Conservation (phyloP, 2,113 vertebrate genomes). For the Acanthisitta chloris region DNA sequence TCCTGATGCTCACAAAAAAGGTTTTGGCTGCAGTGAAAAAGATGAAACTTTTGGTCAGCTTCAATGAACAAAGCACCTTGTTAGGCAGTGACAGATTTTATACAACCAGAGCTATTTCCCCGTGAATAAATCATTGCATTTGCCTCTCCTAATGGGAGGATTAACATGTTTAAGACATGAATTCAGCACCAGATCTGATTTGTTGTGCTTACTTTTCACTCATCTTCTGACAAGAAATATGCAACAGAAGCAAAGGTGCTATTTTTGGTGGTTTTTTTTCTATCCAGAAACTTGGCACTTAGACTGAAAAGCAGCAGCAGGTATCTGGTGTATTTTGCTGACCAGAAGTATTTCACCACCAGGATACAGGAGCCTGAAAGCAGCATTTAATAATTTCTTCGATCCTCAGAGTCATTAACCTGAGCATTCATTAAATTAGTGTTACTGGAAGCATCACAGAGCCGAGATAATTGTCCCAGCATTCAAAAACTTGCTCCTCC, state of each 20-base stretch:
- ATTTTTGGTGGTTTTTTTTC: background rate
- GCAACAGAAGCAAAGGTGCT: background rate
- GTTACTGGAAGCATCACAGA: background rate
- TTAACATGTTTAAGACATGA: background rate
- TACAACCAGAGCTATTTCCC: background rate
- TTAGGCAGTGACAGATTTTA: background rate
- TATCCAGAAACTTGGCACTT: background rate
- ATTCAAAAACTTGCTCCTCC: background rate
- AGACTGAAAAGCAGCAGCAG: background rate
- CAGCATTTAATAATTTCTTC: background rate
- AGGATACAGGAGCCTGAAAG: background rate
- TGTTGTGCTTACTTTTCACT: background rate
- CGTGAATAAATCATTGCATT: background rate
- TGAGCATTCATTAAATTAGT: slow-evolving; percentile 14
- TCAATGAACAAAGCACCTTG: background rate
- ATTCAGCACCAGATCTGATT: background rate
- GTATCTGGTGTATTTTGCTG: background rate
- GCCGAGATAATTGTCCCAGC: background rate
- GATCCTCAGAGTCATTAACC: background rate
- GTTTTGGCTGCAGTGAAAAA: background rate
- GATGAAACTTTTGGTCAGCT: slow-evolving; percentile 12
- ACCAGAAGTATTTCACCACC: background rate
- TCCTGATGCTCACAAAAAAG: background rate
- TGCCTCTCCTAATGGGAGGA: slow-evolving; percentile 16
- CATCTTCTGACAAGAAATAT: background rate